Percentiles rank a stretch among this genome's conserved stretches.
Conservation (phyloP, 2,797 vertebrate species). For the Bradypodion ventrale region DNA sequence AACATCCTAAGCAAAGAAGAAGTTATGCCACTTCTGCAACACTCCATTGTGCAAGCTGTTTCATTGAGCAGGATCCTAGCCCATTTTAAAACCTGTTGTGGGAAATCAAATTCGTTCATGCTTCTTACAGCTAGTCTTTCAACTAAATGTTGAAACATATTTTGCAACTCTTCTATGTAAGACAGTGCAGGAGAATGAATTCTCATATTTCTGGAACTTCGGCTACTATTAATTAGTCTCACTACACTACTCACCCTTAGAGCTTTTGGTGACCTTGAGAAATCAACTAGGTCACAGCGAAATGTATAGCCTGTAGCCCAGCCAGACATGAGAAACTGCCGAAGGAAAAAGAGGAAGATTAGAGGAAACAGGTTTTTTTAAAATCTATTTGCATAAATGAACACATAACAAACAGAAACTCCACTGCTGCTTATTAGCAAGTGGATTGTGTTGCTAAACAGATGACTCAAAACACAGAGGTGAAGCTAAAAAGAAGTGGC, state of each 20-base stretch:
- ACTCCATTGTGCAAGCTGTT: too few species aligned
- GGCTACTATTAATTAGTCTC: conserved; percentile 21
- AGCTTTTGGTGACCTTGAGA: conserved; percentile 85
- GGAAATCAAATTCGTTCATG: not conserved
- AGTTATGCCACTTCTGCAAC: too few species aligned
- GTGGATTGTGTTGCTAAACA: not conserved
- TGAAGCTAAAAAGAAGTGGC: not conserved
- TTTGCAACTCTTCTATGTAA: conserved; percentile 22
- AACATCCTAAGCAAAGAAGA: too few species aligned
- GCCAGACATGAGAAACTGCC: conserved; percentile 95
- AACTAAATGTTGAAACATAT: conserved; percentile 2
- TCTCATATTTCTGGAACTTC: conserved; percentile 29
- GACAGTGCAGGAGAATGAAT: not conserved
- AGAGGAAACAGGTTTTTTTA: conserved; percentile 24
- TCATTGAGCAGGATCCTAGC: too few species aligned
- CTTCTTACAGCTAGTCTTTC: conserved; percentile 18
- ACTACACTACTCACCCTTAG: conserved; percentile 85
- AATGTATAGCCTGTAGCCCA: conserved; percentile 96
- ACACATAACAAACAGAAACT: conserved; percentile 7
- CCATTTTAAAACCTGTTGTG: not conserved
- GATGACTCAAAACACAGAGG: not conserved
- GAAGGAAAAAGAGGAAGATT: conserved; percentile 37
- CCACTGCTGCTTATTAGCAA: not conserved
- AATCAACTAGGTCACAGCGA: conserved; percentile 91
- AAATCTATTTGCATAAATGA: conserved; percentile 30